A percentile compares a stretch with the other conserved stretches of the same genome.
Evolutionary conservation across 2,113 vertebrate genomes (phyloP).

Genomic region (Brachyhypopomus gauderio): DNA sequence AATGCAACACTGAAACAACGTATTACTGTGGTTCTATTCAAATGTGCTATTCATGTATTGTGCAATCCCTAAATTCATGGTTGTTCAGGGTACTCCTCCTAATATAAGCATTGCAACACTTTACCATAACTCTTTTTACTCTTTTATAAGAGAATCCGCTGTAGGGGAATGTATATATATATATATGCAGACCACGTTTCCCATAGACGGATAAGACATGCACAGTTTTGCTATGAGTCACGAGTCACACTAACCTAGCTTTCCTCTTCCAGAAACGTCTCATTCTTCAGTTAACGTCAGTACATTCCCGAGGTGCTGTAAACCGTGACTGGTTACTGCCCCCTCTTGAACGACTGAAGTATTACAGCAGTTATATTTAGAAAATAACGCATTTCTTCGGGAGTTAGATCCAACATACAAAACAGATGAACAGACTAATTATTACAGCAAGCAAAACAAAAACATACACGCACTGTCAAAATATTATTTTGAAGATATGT

Average conservation of each 20-base stretch:
- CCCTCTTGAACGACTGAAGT: background rate
- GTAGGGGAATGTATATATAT: background rate
- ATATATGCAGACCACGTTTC: background rate
- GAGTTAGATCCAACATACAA: no score
- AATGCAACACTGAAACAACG: no score
- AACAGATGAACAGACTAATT: no score
- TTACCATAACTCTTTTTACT: background rate
- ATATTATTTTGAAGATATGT: no score
- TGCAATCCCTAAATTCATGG: no score
- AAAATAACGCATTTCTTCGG: no score
- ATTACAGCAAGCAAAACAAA: no score
- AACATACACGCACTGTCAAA: no score
- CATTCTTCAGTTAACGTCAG: background rate
- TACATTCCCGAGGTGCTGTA: background rate
- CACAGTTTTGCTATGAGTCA: background rate
- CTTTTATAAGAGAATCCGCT: background rate
- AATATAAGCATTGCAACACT: no score
- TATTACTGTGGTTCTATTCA: no score
- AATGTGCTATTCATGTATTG: no score
- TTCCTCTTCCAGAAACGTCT: conserved; percentile 40
- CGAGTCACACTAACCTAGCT: background rate
- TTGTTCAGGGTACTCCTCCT: no score
- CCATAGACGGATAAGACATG: background rate
- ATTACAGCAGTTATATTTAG: background rate
- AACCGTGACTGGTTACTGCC: background rate